Conservation (phyloP, 2,113 vertebrate species). For the Brachyistius frenatus region DNA sequence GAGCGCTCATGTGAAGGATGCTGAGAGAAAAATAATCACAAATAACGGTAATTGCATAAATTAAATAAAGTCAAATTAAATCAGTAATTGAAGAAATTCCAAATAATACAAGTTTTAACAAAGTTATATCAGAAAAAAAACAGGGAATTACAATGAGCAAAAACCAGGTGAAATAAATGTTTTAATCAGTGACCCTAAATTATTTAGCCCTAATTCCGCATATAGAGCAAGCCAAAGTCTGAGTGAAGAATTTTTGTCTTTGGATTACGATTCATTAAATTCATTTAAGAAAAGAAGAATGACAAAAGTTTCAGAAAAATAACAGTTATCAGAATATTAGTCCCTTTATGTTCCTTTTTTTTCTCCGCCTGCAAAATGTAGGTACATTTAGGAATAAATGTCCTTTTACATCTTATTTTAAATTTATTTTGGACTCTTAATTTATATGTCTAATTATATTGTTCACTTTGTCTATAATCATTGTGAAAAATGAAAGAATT, state of each 20-base stretch:
- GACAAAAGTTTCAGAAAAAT: no score
- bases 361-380: no score
- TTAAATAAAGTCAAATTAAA: not conserved
- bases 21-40: not conserved
- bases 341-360: no score
- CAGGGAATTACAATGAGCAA: not conserved
- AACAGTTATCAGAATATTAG: no score
- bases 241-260: not conserved
- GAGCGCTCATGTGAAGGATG: slow-evolving; percentile 5
- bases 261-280: not conserved
- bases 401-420: not conserved
- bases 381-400: not conserved
- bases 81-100: not conserved
- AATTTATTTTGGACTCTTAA: not conserved
- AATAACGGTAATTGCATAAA: not conserved
- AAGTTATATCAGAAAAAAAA: not conserved
- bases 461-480: not conserved
- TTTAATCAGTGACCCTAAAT: not conserved
- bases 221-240: not conserved
- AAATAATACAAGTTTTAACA: not conserved
- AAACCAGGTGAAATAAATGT: not conserved
- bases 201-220: not conserved
- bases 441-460: not conserved
- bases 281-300: not conserved
- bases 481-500: not conserved